These are phyloP conservation scores for Microcebus griseorufus DNA, from an alignment of 2,113 vertebrate genomes.

Conservation along the genomic window DNA sequence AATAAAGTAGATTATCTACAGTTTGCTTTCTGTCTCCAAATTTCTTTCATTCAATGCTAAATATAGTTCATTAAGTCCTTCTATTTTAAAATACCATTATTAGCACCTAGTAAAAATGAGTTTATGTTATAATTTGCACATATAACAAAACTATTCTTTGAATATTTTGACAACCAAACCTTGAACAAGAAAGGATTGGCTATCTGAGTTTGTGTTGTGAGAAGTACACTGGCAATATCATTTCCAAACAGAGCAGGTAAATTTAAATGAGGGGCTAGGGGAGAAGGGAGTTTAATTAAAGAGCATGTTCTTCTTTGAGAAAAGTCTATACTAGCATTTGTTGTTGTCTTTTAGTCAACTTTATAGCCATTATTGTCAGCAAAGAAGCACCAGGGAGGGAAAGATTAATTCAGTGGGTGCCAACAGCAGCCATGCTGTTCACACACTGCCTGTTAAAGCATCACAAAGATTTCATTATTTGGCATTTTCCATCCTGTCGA, in stretches of 20 bases:
- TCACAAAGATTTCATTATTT: not conserved
- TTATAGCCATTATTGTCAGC: slow-evolving; percentile 85
- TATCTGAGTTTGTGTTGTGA: slow-evolving; percentile 87
- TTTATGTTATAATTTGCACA: not conserved
- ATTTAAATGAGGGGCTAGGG: slow-evolving; percentile 19
- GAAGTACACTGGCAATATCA: slow-evolving; percentile 83
- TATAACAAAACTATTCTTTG: not conserved
- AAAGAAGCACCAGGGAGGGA: slow-evolving; percentile 91
- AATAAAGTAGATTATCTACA: not conserved
- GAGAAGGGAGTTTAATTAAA: not conserved
- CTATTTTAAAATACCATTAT: not conserved
- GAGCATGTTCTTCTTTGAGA: not conserved
- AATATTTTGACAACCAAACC: slow-evolving; percentile 73
- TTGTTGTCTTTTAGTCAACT: slow-evolving; percentile 61
- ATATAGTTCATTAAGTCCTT: not conserved
- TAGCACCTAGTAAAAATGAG: not conserved
- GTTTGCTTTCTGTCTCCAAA: not conserved
- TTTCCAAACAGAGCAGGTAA: slow-evolving; percentile 87
- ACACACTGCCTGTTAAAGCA: slow-evolving; percentile 75
- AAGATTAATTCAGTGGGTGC: slow-evolving; percentile 80
- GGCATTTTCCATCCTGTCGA: not conserved
- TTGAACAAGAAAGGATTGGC: slow-evolving; percentile 88
- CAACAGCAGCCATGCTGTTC: slow-evolving; percentile 88
- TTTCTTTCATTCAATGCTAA: not conserved
- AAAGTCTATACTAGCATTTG: slow-evolving; percentile 75